phyloP scores from a whole-genome alignment of 2,113 vertebrate genomes.

The Leucosticte australis region DNA sequence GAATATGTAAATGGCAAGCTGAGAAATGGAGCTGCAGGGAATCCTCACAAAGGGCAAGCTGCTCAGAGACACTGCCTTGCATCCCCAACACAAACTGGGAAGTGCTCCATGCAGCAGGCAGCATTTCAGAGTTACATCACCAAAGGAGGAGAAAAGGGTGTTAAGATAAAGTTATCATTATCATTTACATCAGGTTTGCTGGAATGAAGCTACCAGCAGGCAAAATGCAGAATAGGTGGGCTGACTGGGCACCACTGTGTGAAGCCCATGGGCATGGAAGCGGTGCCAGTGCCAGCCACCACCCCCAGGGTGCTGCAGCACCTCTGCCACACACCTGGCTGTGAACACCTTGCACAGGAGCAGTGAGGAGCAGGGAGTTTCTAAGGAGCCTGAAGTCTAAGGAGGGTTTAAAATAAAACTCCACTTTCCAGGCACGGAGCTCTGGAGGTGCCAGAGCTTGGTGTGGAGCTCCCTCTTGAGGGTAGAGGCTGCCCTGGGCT shows the following conservation, averaged over 20 bases:
- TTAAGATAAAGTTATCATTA: not conserved
- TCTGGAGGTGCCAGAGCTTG: not conserved
- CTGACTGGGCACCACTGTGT: rapidly evolving
- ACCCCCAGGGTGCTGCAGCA: not conserved
- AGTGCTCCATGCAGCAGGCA: not conserved
- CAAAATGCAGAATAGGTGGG: not conserved
- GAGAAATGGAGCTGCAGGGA: not conserved
- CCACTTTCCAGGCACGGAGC: not conserved
- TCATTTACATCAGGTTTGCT: not conserved
- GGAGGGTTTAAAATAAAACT: not conserved
- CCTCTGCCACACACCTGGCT: not conserved
- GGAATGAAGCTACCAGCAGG: not conserved
- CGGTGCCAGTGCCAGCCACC: rapidly evolving
- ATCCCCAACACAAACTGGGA: not conserved
- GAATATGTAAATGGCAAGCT: not conserved
- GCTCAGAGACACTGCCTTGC: not conserved
- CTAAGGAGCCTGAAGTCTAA: not conserved
- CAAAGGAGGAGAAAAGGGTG: not conserved
- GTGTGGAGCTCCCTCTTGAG: slow-evolving; percentile 64
- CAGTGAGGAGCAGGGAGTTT: not conserved
- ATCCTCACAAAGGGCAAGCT: not conserved
- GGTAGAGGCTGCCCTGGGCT: not conserved
- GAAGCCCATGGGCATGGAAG: rapidly evolving
- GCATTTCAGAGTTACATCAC: not conserved
- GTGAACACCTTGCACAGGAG: not conserved